A percentile compares a stretch with the other conserved stretches of the same genome.
These are phyloP conservation scores for Sinosuthora webbiana DNA, from an alignment of 2,113 vertebrate genomes.

Conservation along the genomic window DNA sequence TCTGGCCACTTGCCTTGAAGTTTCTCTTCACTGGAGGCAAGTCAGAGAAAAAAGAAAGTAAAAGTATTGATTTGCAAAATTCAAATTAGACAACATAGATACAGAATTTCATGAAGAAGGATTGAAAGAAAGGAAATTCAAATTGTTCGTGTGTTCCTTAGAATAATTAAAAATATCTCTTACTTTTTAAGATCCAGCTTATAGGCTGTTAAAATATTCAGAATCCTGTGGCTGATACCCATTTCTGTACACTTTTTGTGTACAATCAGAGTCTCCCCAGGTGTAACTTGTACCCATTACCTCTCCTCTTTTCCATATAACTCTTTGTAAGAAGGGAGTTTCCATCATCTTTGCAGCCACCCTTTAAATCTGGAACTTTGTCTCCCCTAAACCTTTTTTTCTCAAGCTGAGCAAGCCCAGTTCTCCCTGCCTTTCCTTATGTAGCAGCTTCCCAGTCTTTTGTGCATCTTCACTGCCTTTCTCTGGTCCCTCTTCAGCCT, in stretches of 20 bases:
- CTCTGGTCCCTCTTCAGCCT: background rate
- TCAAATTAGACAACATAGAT: background rate
- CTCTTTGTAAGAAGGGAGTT: background rate
- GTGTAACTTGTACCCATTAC: background rate
- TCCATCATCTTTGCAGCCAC: background rate
- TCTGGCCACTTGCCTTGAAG: conserved; percentile 43
- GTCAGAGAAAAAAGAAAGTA: conserved; percentile 15
- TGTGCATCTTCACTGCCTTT: background rate
- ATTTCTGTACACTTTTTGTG: background rate
- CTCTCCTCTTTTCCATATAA: background rate
- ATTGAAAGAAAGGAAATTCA: background rate
- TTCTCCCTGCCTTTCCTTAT: background rate
- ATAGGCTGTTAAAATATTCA: background rate
- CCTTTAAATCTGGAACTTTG: background rate
- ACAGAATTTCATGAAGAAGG: background rate
- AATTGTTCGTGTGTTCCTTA: background rate
- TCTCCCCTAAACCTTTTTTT: background rate
- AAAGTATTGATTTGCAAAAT: conserved; percentile 45
- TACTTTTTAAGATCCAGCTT: background rate
- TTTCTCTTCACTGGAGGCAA: conserved; percentile 34
- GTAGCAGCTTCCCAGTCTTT: background rate
- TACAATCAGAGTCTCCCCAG: background rate
- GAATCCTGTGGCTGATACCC: background rate
- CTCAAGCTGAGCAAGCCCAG: background rate
- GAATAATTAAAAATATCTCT: background rate